Evolutionary conservation across 2,797 vertebrate genomes (phyloP), one percentile per base, ranked within the genome.

Genomic region (Melanotaenia parkinsoni): DNA sequence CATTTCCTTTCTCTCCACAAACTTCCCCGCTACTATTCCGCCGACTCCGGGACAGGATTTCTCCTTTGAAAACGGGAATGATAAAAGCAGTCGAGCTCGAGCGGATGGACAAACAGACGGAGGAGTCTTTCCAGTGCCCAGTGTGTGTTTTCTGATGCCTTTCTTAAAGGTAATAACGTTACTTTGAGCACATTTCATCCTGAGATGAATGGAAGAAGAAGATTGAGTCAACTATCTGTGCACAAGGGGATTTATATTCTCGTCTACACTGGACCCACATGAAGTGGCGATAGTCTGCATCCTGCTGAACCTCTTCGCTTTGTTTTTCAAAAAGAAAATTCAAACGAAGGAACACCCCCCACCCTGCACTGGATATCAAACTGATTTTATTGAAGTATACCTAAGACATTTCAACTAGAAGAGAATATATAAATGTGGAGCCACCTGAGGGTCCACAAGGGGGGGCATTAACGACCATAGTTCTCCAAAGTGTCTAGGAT

Each of bases 371-470:
- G 85, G 76, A 77, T 28, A 45, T 56, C 28, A 47, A 14, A 30
- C 6, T 35, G 26, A 66, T 62, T 63, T 63, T 32, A 3, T 20
- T 35, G 0, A 63, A 60, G 58, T 14, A 1, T 20, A 33, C 16
- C 22, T 8, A 30, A 8, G 40, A 37, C 69, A 4, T 14, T 63
- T 58, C 5, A 54, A 58, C 24, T 9, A 11, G 14, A 28, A 13
- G 63, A 53, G 76, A 61, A 61, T 74, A 87, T 85, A 82, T 89
- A 90, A 87, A 86, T 87, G 93, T 88, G 88, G 87, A 79, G 71
- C 84, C 78, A 78, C 92, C 80, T 77, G 91, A 89, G 86, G 88
- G 85, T 64, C 86, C 83, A 89, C 86, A 85, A 89, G 86, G 76
- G 80, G 90, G 88, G 81, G 85, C 87, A 70, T 82, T 77, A 57